These are phyloP conservation scores for Ciconia nigra DNA, from an alignment of 2,797 vertebrate species.

Conservation along the genomic window DNA sequence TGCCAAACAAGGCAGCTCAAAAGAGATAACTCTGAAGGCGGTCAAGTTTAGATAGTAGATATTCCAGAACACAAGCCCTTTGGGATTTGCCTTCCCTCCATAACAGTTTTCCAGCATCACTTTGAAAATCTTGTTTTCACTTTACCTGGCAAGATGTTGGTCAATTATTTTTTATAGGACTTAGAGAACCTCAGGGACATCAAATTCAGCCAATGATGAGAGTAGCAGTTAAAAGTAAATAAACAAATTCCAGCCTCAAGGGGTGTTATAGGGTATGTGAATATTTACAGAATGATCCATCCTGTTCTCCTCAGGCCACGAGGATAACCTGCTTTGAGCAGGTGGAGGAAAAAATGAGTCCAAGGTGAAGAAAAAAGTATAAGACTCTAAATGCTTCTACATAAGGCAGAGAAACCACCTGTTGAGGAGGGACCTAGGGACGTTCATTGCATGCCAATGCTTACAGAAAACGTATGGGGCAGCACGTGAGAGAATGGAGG, in stretches of 20 bases:
- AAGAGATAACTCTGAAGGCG: not conserved
- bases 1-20: not conserved
- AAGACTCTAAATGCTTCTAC: not conserved
- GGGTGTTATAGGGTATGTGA: not conserved
- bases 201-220: not conserved
- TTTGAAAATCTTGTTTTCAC: not conserved
- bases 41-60: not conserved
- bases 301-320: not conserved
- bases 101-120: not conserved
- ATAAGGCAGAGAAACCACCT: not conserved
- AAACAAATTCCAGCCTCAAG: not conserved
- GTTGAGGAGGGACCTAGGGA: not conserved
- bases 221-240: not conserved
- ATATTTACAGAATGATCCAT: not conserved
- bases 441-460: not conserved
- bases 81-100: not conserved
- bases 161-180: not conserved
- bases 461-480: not conserved
- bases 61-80: not conserved
- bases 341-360: not conserved
- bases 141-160: not conserved
- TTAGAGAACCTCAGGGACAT: not conserved
- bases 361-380: not conserved
- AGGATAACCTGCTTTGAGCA: not conserved
- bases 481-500: not conserved